A percentile compares a stretch with the other conserved stretches of the same genome.
phyloP scores from a whole-genome alignment of 2,888 invertebrate genomes.

The Acanthosepion lycidas region DNA sequence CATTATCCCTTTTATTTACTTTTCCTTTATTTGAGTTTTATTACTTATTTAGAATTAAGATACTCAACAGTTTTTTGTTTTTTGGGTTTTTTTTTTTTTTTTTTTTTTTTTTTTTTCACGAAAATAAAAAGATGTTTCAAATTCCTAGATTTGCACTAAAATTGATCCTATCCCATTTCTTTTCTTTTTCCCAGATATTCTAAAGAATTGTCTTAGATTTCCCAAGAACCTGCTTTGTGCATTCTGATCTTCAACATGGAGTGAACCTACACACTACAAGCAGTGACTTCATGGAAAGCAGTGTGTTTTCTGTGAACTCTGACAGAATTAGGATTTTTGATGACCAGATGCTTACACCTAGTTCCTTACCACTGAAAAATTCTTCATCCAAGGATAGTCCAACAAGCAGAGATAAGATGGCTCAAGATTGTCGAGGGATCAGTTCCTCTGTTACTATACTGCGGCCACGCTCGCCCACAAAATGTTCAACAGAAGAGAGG shows the following conservation, averaged over 20 bases:
- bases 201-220: no score
- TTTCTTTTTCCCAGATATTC: background rate
- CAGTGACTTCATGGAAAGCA: background rate
- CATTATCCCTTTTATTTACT: no score
- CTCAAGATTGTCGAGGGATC: slow-evolving; percentile 37
- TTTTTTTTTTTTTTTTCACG: no score
- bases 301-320: background rate
- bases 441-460: slow-evolving; percentile 49
- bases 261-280: no score
- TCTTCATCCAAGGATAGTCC: background rate
- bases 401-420: background rate
- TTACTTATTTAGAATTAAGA: no score
- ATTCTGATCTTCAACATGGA: no score
- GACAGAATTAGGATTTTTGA: background rate
- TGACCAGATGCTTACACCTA: background rate
- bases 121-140: no score
- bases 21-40: no score
- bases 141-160: background rate
- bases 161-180: background rate
- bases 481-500: slow-evolving; percentile 56
- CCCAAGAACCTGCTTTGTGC: no score
- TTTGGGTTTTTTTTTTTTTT: no score
- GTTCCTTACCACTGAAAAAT: background rate
- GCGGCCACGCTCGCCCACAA: slow-evolving; percentile 59
- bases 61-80: no score